Base-by-base conservation (phyloP, 2,113 vertebrate species). In the Scatophagus argus region DNA sequence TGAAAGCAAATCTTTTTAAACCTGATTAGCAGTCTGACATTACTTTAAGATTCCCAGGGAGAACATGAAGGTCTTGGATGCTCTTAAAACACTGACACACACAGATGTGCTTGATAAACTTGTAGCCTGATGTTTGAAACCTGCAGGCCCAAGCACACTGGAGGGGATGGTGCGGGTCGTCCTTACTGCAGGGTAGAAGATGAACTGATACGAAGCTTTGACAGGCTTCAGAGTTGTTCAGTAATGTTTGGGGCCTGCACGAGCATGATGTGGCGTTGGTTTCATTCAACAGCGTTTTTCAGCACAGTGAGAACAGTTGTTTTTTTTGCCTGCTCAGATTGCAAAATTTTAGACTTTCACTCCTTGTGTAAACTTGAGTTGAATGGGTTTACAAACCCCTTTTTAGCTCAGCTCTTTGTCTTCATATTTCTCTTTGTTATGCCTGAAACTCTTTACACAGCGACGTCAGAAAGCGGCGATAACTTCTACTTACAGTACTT, bases 91-190 rank as follows among this genome's bases (percentile, higher is more conserved):
- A 83, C 67, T 71, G 2, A 25, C 49, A 31, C 41, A 29, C 29
- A 43, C 34, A n/a, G 2, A 38, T 17, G 12, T 23, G 47, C 25
- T 65, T 3, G 1, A 66, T 61, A 73, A 65, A 55, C 19, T 21
- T 4, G 14, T 43, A 56, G 46, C n/a, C n/a, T 60, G 32, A 52
- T 23, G 19, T 31, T 16, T 36, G 29, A 41, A 68, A 75, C 68
- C 54, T 70, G 34, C 63, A 87, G 84, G 79, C 51, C 64, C 55
- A 25, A 84, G 74, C 46, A 41, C 10, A 73, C 29, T 25, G 43
- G 60, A 43, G 14, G 13, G 41, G 34, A 72, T 12, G 51, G 4
- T 23, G n/a, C 36, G 2, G 17, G 29, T 58, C 11, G 0, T 44
- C 32, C 2, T 80, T 38, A 27, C 82, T 68, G 38, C 39, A 64